Evolutionary conservation across 2,797 vertebrate genomes (phyloP).

Genomic region (Oophaga sylvatica): DNA sequence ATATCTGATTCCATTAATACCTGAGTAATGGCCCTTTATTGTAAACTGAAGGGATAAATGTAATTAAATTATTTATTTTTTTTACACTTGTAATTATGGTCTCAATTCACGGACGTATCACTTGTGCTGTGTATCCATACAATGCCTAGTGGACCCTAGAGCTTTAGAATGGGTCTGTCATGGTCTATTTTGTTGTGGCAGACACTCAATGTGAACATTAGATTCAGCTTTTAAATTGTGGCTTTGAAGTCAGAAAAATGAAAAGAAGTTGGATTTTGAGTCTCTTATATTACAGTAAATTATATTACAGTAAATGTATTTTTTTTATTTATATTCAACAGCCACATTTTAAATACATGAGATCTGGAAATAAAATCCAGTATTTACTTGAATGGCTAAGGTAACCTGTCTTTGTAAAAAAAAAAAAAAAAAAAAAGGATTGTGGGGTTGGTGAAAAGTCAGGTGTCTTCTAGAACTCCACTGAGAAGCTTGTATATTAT

Average conservation of each 20-base stretch:
- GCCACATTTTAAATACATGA: neutral
- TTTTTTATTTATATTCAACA: neutral
- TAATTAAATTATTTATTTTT: too few relatives aligned
- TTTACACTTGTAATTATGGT: neutral
- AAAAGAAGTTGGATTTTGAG: neutral
- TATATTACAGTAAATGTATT: neutral
- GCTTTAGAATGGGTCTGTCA: neutral
- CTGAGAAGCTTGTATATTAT: conserved; percentile 1
- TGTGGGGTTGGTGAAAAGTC: neutral
- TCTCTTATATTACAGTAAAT: neutral
- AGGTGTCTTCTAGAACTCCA: neutral
- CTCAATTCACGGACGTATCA: neutral
- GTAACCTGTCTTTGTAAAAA: neutral
- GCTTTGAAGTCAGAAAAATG: neutral
- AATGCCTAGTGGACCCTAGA: neutral
- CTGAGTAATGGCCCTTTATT: too few relatives aligned
- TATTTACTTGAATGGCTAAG: neutral
- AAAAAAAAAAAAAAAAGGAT: neutral
- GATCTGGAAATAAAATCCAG: neutral
- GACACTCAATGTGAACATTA: neutral
- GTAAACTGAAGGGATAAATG: too few relatives aligned
- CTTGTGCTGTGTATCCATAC: neutral
- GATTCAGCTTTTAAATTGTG: neutral
- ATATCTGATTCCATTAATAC: neutral
- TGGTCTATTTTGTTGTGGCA: neutral